Conservation (phyloP, 2,888 invertebrate genomes). For the Palloptera scutellata region DNA sequence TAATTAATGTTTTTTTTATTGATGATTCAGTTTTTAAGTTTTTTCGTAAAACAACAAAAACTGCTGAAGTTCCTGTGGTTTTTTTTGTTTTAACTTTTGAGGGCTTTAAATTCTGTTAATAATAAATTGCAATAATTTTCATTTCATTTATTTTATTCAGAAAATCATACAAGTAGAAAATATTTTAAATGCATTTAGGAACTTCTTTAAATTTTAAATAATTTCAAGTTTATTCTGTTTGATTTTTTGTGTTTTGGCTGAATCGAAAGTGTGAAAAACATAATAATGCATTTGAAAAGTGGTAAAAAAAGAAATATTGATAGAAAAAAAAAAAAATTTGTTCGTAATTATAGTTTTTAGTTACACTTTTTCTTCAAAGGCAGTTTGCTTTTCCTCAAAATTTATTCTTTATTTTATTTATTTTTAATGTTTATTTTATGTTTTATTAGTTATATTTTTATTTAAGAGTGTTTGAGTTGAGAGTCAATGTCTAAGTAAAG, state of each 20-base stretch:
- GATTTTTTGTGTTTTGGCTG: conserved; percentile 18
- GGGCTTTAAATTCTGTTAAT: too few relatives aligned
- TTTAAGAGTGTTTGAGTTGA: conserved; percentile 29
- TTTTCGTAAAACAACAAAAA: conserved; percentile 6
- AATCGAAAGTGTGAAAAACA: conserved; percentile 15
- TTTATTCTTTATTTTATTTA: conserved; percentile 9
- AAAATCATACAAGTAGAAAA: background rate
- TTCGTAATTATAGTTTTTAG: too few relatives aligned
- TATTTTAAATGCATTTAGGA: conserved; percentile 40
- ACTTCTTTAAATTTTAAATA: conserved; percentile 38
- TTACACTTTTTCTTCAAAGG: too few relatives aligned
- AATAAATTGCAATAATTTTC: too few relatives aligned
- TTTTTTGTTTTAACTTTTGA: too few relatives aligned
- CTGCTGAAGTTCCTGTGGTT: too few relatives aligned
- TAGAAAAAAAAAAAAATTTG: too few relatives aligned
- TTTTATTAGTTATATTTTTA: conserved; percentile 16
- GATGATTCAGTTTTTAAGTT: conserved; percentile 3
- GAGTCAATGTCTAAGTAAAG: conserved; percentile 26
- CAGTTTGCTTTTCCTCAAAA: background rate
- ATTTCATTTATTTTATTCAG: too few relatives aligned
- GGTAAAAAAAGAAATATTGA: conserved; percentile 21
- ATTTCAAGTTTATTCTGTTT: conserved; percentile 12
- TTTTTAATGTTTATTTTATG: conserved; percentile 13
- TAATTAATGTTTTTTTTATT: conserved; percentile 24
- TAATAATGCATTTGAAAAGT: conserved; percentile 21